Evolutionary conservation across 2,113 vertebrate genomes (phyloP).

Genomic region (Reinhardtius hippoglossoides): DNA sequence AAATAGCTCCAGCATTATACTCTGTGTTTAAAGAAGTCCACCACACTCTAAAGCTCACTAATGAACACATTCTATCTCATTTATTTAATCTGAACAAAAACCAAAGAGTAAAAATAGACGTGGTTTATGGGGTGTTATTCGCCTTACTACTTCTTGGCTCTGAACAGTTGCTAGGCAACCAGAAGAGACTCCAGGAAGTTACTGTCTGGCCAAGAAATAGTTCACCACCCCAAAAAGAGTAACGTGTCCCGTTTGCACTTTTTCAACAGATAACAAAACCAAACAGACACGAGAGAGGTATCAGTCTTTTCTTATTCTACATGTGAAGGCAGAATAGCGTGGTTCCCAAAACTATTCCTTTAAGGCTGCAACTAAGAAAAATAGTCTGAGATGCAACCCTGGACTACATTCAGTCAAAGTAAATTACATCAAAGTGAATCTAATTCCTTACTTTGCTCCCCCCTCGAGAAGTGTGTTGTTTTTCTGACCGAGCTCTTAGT

Average conservation of each 20-base stretch:
- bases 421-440: conserved; percentile 21
- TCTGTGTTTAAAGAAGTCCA: background rate
- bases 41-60: background rate
- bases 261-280: conserved; percentile 16
- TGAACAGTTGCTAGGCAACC: conserved; percentile 15
- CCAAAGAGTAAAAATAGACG: background rate
- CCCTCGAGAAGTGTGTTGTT: background rate
- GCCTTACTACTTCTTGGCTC: background rate
- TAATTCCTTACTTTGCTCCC: background rate
- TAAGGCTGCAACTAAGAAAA: background rate
- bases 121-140: background rate
- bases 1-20: background rate
- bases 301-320: background rate
- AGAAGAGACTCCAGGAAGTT: background rate
- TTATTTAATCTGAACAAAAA: background rate
- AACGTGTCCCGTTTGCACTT: conserved; percentile 6
- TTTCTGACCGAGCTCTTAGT: conserved; percentile 30
- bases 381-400: background rate
- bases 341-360: background rate
- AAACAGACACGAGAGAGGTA: background rate
- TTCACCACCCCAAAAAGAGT: background rate
- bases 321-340: background rate
- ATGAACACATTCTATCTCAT: background rate
- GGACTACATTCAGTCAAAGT: conserved; percentile 5
- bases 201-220: background rate